Conservation (phyloP, 2,888 invertebrate genomes). For the Agrochola litura region DNA sequence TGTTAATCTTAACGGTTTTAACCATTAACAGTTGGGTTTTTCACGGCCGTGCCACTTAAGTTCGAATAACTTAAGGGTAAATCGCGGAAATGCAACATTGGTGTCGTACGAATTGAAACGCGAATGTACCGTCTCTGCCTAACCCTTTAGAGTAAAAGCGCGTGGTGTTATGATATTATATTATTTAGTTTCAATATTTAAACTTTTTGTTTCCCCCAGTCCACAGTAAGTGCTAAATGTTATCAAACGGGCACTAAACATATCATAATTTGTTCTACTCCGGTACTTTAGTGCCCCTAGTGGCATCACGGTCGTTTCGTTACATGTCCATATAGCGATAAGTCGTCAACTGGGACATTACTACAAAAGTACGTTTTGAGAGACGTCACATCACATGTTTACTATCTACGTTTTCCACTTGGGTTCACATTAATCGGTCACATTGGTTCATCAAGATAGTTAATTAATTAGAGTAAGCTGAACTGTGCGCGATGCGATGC, state of each 20-base stretch:
- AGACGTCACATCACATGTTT: constrained; percentile 10
- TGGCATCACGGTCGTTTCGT: constrained; percentile 7
- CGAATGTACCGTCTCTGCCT: background rate
- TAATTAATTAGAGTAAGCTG: constrained; percentile 4
- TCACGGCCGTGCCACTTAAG: background rate
- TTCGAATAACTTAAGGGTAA: background rate
- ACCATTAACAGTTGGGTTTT: background rate
- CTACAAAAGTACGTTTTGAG: constrained; percentile 11
- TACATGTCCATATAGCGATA: constrained; percentile 7
- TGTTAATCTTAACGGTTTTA: background rate
- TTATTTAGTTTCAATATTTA: background rate
- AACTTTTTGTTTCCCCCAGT: background rate
- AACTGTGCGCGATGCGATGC: background rate
- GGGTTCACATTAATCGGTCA: background rate
- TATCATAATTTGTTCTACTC: constrained; percentile 23
- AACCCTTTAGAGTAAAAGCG: no score
- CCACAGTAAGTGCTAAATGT: background rate
- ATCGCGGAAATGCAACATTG: background rate
- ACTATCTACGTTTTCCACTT: background rate
- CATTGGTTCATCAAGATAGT: constrained; percentile 8
- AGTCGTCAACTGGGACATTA: constrained; percentile 34
- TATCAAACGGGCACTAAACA: constrained; percentile 18
- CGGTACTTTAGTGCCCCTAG: constrained; percentile 14
- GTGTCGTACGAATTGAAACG: background rate
- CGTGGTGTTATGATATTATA: background rate